A percentile compares a stretch with the other conserved stretches of the same genome.
phyloP scores from a whole-genome alignment of 2,888 invertebrate species.

The Portevinia maculata region DNA sequence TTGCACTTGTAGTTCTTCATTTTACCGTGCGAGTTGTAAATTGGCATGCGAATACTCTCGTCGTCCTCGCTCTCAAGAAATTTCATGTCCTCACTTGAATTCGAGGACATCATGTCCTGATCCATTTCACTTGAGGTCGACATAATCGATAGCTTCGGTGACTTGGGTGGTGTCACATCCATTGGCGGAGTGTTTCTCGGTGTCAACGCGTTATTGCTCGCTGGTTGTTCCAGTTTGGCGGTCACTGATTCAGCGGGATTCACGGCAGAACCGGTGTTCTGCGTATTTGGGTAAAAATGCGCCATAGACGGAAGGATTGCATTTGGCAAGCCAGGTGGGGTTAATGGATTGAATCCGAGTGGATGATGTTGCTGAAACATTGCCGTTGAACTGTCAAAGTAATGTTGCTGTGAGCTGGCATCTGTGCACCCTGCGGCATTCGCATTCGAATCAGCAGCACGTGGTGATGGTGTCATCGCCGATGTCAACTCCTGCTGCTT shows the following conservation, averaged over 20 bases:
- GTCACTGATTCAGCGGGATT: constrained; percentile 58
- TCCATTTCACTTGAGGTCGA: constrained; percentile 78
- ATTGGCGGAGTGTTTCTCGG: constrained; percentile 82
- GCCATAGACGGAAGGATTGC: constrained; percentile 78
- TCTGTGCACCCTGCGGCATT: constrained; percentile 26
- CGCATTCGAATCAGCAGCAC: constrained; percentile 75
- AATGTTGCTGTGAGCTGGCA: constrained; percentile 77
- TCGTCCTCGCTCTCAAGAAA: constrained; percentile 81
- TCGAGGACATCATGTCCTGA: constrained; percentile 80
- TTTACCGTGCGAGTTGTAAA: constrained; percentile 86
- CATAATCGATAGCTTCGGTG: constrained; percentile 77
- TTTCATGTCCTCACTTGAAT: constrained; percentile 81
- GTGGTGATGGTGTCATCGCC: constrained; percentile 80
- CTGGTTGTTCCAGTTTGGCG: constrained; percentile 75
- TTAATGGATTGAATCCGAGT: constrained; percentile 85
- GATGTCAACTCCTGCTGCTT: constrained; percentile 78
- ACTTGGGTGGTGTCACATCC: constrained; percentile 82
- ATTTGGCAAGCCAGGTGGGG: constrained; percentile 85
- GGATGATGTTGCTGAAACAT: constrained; percentile 78
- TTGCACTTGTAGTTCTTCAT: constrained; percentile 96
- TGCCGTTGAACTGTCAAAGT: constrained; percentile 77
- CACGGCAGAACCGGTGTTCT: constrained; percentile 20
- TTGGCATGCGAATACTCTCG: constrained; percentile 84
- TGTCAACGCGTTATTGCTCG: constrained; percentile 75
- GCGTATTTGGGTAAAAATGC: constrained; percentile 77